Base-by-base conservation (phyloP, 2,113 vertebrate species). In the Neotoma lepida region DNA sequence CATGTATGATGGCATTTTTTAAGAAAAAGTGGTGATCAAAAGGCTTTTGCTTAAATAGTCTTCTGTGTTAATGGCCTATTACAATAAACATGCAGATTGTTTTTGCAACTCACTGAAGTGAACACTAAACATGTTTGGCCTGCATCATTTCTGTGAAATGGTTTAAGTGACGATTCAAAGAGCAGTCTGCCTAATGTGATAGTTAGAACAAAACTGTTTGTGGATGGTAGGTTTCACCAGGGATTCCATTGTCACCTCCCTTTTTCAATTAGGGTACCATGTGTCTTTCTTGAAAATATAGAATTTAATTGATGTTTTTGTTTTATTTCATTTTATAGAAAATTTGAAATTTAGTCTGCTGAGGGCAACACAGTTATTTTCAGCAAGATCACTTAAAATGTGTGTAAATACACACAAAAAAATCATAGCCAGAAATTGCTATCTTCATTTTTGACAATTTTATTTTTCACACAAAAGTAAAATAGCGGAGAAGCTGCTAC, bases 331-430 rank as follows among this genome's bases (percentile, higher is more conserved):
- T 97, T 96, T 96, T 96, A 93, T 96, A 97, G 88, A 91, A 98
- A 97, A 98, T 97, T 92, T 96, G 91, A 98, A 98, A 98, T 98
- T 97, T 97, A 97, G 93, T 96, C 95, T 98, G 97, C 97, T 89
- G 97, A 97, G 64, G 97, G 97, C 95, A 97, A 96, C 88, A 93
- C 66, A 94, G 94, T 91, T 90, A 94, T 95, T 98, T 98, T 98
- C 97, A 98, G 97, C 96, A 97, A 96, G 96, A 98, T 98, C 97
- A 95, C 94, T 98, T 97, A 97, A 97, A 98, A 96, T 97, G 96
- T 89, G 68, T 70, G 66, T 58, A 97, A 97, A 97, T 94, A 87
- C 96, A 96, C 97, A 30, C 97, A 15, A n/a, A 97, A 97, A 64
- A 97, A 98, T 98, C 96, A 97, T 93, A 97, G 86, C 97, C 96